Evolutionary conservation across 1,140 invertebrate genomes (phyloP).

Genomic region (Sarcophaga bullata): DNA sequence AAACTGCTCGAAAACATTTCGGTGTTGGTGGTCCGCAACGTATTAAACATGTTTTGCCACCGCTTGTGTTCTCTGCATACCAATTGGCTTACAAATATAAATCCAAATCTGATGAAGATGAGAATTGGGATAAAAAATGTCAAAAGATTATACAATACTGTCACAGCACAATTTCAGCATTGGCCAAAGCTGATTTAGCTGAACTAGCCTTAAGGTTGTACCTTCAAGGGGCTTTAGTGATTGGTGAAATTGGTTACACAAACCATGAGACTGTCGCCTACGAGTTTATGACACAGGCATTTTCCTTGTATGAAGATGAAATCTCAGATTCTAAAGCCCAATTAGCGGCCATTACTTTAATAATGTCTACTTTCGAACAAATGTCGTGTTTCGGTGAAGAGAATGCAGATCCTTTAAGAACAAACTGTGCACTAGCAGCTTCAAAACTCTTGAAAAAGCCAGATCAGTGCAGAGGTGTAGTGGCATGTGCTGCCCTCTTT

Average conservation of each 20-base stretch:
- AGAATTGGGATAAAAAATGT: constrained; percentile 98
- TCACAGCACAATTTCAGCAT: constrained; percentile 90
- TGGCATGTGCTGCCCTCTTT: constrained; percentile 93
- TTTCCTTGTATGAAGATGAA: constrained; percentile 98
- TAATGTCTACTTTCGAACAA: constrained; percentile 95
- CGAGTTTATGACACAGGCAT: constrained; percentile 98
- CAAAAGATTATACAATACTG: constrained; percentile 99
- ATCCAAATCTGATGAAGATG: constrained; percentile 83
- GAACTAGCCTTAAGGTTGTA: constrained; percentile 94
- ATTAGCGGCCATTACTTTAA: constrained; percentile 92
- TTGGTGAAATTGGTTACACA: constrained; percentile 91
- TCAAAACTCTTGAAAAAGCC: constrained; percentile 97
- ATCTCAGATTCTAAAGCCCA: constrained; percentile 98
- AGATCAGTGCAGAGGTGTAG: constrained; percentile 94
- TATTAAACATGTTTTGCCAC: constrained; percentile 93
- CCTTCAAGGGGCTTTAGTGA: constrained; percentile 93
- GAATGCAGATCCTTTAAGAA: constrained; percentile 95
- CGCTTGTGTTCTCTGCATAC: constrained; percentile 95
- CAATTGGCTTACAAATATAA: constrained; percentile 88
- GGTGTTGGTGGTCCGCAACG: constrained; percentile 86
- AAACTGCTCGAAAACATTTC: constrained; percentile 89
- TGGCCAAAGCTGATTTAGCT: constrained; percentile 93
- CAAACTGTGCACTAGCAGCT: constrained; percentile 92
- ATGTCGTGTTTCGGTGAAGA: constrained; percentile 95
- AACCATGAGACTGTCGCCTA: constrained; percentile 97